These are phyloP conservation scores for Muscina levida DNA, from an alignment of 2,888 invertebrate genomes.

Conservation along the genomic window DNA sequence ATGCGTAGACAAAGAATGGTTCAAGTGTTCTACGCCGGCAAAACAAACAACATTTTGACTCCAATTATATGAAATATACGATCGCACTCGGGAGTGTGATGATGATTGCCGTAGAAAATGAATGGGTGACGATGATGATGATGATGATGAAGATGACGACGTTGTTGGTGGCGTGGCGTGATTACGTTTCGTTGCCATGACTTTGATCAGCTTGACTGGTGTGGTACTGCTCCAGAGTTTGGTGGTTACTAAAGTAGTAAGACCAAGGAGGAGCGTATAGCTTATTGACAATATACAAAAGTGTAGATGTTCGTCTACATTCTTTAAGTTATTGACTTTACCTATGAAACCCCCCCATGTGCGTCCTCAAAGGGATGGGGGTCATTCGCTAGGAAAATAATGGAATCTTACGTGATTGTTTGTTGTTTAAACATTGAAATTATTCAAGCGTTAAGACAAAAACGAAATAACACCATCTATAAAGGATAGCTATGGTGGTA, in stretches of 20 bases:
- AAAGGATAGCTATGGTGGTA: not conserved
- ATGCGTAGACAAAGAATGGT: not conserved
- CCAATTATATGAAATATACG: slow-evolving; percentile 30
- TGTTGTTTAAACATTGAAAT: slow-evolving; percentile 36
- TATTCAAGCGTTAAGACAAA: slow-evolving; percentile 50
- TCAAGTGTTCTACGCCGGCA: not conserved
- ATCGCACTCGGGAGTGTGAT: slow-evolving; percentile 5
- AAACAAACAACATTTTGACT: slow-evolving; percentile 26
- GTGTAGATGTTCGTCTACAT: too few species aligned
- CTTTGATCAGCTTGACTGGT: slow-evolving; percentile 1
- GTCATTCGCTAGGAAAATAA: too few species aligned
- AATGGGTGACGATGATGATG: slow-evolving; percentile 3
- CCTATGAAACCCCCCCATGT: not conserved
- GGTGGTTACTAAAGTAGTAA: too few species aligned
- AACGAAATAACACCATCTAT: slow-evolving; percentile 30
- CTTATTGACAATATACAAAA: slow-evolving; percentile 9
- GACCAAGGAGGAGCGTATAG: not conserved
- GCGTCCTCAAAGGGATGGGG: too few species aligned
- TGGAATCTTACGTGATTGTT: not conserved
- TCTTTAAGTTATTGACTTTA: slow-evolving; percentile 25
- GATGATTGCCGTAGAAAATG: not conserved
- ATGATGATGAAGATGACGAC: not conserved
- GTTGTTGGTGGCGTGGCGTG: not conserved
- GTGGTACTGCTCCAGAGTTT: not conserved
- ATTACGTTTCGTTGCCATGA: not conserved